Conservation (phyloP, 2,113 vertebrate genomes). For the Psettodes erumei region DNA sequence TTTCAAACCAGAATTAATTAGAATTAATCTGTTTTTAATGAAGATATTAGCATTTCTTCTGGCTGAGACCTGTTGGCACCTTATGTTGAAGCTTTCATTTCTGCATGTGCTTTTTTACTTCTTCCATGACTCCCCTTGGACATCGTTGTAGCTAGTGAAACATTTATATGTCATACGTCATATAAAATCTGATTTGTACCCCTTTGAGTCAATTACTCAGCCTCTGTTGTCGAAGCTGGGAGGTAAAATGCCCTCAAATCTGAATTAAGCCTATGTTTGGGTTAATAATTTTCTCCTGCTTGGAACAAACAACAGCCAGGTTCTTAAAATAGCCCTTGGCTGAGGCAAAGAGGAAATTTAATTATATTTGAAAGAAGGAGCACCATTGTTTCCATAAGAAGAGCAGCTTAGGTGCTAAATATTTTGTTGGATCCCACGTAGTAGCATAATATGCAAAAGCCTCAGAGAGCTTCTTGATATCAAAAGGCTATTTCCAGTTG, state of each 20-base stretch:
- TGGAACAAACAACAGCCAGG: slow-evolving; percentile 23
- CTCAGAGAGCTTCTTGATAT: slow-evolving; percentile 21
- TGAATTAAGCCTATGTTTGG: slow-evolving; percentile 33
- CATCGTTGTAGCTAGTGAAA: slow-evolving; percentile 2
- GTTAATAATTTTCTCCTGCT: slow-evolving; percentile 45
- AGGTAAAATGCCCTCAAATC: slow-evolving; percentile 23
- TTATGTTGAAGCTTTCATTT: slow-evolving; percentile 21
- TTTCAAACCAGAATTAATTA: slow-evolving; percentile 49
- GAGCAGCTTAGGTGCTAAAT: slow-evolving; percentile 52
- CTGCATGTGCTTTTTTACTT: background rate
- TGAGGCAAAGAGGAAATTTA: slow-evolving; percentile 52
- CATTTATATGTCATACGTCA: background rate
- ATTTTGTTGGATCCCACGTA: slow-evolving; percentile 41
- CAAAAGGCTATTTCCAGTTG: slow-evolving; percentile 38
- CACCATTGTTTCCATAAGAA: slow-evolving; percentile 54
- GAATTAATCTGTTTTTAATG: slow-evolving; percentile 58
- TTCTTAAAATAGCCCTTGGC: slow-evolving; percentile 56
- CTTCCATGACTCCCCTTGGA: background rate
- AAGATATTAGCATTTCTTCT: slow-evolving; percentile 46
- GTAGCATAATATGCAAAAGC: slow-evolving; percentile 29
- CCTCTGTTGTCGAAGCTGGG: background rate
- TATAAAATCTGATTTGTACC: slow-evolving; percentile 24
- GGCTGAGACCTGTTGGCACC: background rate
- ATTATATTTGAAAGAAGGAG: slow-evolving; percentile 56
- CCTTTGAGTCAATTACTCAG: background rate